Conservation (phyloP, 92 coral and sea anemone genomes). For the Montipora capitata region DNA sequence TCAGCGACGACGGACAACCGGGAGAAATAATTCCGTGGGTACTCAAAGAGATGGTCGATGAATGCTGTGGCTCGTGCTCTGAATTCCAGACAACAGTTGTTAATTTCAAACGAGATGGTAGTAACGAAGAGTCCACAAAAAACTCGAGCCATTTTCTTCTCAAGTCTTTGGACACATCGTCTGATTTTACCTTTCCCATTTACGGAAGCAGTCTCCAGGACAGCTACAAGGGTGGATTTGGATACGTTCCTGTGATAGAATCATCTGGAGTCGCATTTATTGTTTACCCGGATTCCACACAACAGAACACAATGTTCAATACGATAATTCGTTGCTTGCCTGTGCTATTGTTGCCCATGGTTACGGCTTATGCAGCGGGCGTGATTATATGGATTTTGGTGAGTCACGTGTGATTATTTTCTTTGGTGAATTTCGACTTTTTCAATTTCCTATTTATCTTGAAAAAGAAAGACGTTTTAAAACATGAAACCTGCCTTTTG, state of each 20-base stretch:
- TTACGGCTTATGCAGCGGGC: constrained; percentile 74
- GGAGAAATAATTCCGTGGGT: constrained; percentile 75
- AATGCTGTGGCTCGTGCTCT: constrained; percentile 69
- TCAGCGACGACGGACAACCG: too few species aligned
- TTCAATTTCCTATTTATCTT: neutral
- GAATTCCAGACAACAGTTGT: constrained; percentile 30
- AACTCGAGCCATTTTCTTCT: constrained; percentile 51
- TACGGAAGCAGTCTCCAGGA: constrained; percentile 75
- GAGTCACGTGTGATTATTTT: constrained; percentile 16
- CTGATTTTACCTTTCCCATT: constrained; percentile 88
- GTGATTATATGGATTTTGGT: constrained; percentile 74
- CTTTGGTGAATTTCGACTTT: too few species aligned
- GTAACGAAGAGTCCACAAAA: neutral
- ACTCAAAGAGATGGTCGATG: too few species aligned
- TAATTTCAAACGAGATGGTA: constrained; percentile 42
- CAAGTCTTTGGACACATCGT: constrained; percentile 53
- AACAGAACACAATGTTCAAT: constrained; percentile 49
- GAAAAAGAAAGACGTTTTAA: neutral
- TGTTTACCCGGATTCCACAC: constrained; percentile 39
- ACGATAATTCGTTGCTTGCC: constrained; percentile 62
- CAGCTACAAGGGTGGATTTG: constrained; percentile 70
- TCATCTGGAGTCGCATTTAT: constrained; percentile 89
- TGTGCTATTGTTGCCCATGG: constrained; percentile 63
- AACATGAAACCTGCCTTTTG: too few species aligned
- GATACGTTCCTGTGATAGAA: constrained; percentile 76